phyloP scores from a whole-genome alignment of 2,113 vertebrate species.

The Psephotus haematonotus region DNA sequence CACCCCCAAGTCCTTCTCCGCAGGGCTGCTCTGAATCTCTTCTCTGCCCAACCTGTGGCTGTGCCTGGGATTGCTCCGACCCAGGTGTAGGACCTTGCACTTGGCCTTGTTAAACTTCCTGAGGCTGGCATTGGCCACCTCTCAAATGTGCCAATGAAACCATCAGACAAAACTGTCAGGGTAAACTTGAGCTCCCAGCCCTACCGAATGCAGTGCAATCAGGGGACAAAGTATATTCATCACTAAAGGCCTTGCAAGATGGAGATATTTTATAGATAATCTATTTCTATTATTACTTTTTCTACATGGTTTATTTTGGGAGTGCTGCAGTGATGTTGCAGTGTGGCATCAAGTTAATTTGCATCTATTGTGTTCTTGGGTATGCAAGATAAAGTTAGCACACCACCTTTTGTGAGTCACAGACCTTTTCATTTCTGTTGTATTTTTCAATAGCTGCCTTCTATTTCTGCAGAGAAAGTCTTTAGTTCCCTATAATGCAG shows the following conservation, averaged over 20 bases:
- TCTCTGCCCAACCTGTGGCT: neutral
- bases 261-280: neutral
- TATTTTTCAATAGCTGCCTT: neutral
- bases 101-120: neutral
- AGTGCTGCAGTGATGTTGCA: neutral
- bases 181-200: neutral
- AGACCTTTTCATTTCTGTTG: neutral
- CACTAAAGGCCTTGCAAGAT: neutral
- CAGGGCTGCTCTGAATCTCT: neutral
- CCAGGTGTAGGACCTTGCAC: neutral
- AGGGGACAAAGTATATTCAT: neutral
- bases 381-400: neutral
- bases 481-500: neutral
- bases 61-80: neutral
- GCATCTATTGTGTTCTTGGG: neutral
- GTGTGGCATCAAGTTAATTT: neutral
- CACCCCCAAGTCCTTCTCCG: neutral
- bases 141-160: neutral
- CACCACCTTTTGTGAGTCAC: neutral
- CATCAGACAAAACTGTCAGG: neutral
- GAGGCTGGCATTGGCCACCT: neutral
- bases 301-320: neutral
- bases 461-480: neutral
- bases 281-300: neutral
- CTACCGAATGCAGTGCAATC: neutral